Percentiles rank a stretch among this genome's conserved stretches.
phyloP scores from a whole-genome alignment of 35 echinoderm and acorn worm genomes.

The Apostichopus japonicus region DNA sequence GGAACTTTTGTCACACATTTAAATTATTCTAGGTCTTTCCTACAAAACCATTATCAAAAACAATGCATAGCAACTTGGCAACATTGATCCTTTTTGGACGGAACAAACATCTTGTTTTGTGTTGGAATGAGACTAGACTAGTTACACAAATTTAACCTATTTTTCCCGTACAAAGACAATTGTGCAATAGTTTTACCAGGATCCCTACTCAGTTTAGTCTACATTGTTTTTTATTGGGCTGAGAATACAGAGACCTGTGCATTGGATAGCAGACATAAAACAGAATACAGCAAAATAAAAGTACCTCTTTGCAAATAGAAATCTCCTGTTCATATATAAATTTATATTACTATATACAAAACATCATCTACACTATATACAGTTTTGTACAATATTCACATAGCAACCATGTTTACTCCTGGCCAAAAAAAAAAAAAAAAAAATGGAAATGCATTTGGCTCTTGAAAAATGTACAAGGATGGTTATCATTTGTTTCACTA shows the following conservation, averaged over 20 bases:
- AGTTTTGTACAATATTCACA: background rate
- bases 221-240: background rate
- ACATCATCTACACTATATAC: slow-evolving; percentile 9
- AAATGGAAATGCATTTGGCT: background rate
- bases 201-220: background rate
- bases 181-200: background rate
- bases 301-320: slow-evolving; percentile 49
- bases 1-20: no score
- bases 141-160: background rate
- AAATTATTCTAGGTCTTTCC: background rate
- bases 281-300: slow-evolving; percentile 55
- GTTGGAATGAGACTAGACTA: background rate
- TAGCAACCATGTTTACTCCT: background rate
- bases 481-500: background rate
- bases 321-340: slow-evolving; percentile 12
- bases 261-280: background rate
- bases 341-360: slow-evolving; percentile 17
- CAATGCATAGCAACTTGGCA: slow-evolving; percentile 21
- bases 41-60: slow-evolving; percentile 9
- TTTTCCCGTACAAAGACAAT: background rate
- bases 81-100: slow-evolving; percentile 2
- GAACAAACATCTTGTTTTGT: background rate
- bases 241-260: slow-evolving; percentile 31
- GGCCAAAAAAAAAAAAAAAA: background rate
- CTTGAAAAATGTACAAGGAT: background rate